Conservation (phyloP, 53 echinoderm and acorn worm species). For the Luidia sarsii region DNA sequence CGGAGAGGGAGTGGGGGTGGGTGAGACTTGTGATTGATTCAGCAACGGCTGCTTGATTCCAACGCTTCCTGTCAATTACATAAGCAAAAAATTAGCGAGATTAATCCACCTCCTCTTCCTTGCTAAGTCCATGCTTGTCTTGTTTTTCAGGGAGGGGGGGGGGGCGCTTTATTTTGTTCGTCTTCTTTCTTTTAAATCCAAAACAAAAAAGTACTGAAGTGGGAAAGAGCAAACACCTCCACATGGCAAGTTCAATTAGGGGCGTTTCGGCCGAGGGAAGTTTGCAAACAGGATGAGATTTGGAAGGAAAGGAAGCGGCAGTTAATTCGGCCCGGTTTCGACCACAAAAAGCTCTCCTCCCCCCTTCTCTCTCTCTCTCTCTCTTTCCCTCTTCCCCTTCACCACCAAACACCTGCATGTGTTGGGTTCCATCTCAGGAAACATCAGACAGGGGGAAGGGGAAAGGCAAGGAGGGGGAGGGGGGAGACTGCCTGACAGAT, state of each 20-base stretch:
- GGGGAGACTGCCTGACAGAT: no score
- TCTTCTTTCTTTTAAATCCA: no score
- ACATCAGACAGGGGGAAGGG: background rate
- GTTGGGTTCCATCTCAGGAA: background rate
- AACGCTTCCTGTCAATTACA: constrained; percentile 11
- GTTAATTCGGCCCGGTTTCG: constrained; percentile 41
- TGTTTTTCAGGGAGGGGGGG: no score
- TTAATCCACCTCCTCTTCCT: no score
- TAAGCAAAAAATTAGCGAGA: constrained; percentile 6
- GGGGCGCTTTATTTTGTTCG: no score
- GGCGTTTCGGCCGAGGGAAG: constrained; percentile 7
- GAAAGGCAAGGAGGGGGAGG: no score
- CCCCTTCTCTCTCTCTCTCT: no score
- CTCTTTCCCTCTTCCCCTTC: no score
- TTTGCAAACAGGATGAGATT: constrained; percentile 50
- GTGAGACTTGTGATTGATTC: background rate
- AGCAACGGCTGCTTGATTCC: background rate
- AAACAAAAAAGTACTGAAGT: no score
- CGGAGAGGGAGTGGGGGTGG: background rate
- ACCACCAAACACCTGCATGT: constrained; percentile 45
- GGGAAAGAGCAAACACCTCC: no score
- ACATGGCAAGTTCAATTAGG: background rate
- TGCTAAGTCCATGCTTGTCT: no score
- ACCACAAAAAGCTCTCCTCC: constrained; percentile 49
- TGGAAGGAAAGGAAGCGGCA: constrained; percentile 36